These are phyloP conservation scores for Notamacropus eugenii DNA, from an alignment of 2,797 vertebrate genomes.

Conservation along the genomic window DNA sequence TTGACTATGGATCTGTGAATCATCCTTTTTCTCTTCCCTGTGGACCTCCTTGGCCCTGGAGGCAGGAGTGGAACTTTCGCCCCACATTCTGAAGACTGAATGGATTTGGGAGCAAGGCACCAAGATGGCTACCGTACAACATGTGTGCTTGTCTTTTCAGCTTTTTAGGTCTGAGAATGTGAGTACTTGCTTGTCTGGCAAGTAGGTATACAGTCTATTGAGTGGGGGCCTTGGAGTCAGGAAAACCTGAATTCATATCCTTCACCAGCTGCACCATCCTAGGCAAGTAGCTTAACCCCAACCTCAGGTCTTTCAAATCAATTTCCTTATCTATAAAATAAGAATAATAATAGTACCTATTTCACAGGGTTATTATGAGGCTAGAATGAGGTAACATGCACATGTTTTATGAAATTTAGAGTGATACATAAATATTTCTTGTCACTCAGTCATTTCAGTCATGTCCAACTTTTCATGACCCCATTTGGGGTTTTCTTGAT, in stretches of 20 bases:
- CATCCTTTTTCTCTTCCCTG: neutral
- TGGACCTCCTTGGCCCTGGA: neutral
- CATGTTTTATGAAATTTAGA: neutral
- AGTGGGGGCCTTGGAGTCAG: neutral
- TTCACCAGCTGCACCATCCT: neutral
- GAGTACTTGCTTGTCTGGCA: neutral
- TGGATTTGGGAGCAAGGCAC: neutral
- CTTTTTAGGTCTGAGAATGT: neutral
- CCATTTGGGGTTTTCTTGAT: neutral
- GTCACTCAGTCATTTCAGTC: neutral
- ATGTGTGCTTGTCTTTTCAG: neutral
- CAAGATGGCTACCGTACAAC: neutral
- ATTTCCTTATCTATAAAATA: neutral
- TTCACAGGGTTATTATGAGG: neutral
- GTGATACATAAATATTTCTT: neutral
- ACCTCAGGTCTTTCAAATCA: neutral
- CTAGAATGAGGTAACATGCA: neutral
- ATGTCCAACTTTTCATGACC: neutral
- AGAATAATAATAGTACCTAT: neutral
- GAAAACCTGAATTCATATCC: neutral
- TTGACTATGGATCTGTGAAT: neutral
- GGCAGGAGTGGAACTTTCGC: neutral
- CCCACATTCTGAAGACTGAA: neutral
- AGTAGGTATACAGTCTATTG: neutral
- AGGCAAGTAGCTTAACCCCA: neutral